Base-by-base conservation (phyloP, 2,888 invertebrate species). In the Bembecia ichneumoniformis region DNA sequence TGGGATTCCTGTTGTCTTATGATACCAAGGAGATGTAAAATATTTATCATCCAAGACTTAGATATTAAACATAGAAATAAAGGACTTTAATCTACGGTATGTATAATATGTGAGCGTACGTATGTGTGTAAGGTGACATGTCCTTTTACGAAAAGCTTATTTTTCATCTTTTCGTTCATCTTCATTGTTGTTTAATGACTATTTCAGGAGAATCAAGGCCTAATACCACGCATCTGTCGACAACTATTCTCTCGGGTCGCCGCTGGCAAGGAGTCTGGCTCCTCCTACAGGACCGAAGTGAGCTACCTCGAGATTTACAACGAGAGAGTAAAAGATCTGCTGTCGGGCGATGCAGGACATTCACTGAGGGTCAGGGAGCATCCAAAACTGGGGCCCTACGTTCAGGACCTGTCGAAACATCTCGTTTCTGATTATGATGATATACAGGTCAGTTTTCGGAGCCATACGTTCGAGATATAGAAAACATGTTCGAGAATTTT, bases 261-360 rank as follows among this genome's bases (percentile, higher is more conserved):
- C 13, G 91, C 92, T 14, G 94, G 94, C 48, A 93, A 94, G 63
- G 94, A 94, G 69, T 91, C 92, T 40, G 94, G 94, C 1, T 93
- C 93, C 0, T 95, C 94, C 0, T 95, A 95, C 73, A 91, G 94
- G 61, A 95, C 95, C 0, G 94, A 95, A 73, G 96, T 96, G 64
- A 94, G 94, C 71, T 95, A 94, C 77, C 82, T 94, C 57, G 95
- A 95, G 83, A 95, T 95, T 55, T 95, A 95, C 82, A 95, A 95
- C 71, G 95, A 95, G 77, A 88, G 92, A 52, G 95, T 95, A 0
- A 91, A 92, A 74, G 93, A 93, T 71, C 80, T 93, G 54, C 78
- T 93, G 49, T 88, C 91, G 9, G 80, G 74, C 43, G 88, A 80
- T 73, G 90, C 88, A 45, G 91, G 88, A 0, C 93, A 94, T 76